Base-by-base conservation (phyloP, 1,140 invertebrate genomes). In the Tetramorium alpestre region DNA sequence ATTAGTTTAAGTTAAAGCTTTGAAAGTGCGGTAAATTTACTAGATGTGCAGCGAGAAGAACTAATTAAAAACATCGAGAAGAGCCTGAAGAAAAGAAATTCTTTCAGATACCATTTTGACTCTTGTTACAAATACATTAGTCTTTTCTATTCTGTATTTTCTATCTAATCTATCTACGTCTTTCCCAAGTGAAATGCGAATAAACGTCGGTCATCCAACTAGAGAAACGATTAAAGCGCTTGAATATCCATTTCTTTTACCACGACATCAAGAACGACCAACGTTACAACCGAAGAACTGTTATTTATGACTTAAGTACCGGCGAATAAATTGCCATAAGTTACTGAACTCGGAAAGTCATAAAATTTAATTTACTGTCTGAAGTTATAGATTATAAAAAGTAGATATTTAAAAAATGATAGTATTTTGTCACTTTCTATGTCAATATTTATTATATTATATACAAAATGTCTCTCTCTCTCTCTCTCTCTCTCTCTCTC, bases 201-300 rank as follows among this genome's bases (percentile, higher is more conserved):
- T 47, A 60, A 81, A 84, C 47, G 51, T 60, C 28, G 28, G 41
- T 75, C n/a, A 75, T 73, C 33, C 54, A 38, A 62, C 51, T 38
- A 82, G 41, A 73, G 62, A 82, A 82, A 18, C 67, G 41, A 73
- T 84, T 75, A 84, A 84, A 73, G 13, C 28, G 7, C 69, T 47
- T 60, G 18, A 84, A 84, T 62, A 75, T 49, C 25, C 0, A 75
- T 60, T 58, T 84, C 54, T 62, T 75, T 75, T 56, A 60, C 47
- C 33, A n/a, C 13, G 47, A 80, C 60, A 67, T 78, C 58, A 25
- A 22, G 13, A 25, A 49, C 25, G 18, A 22, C n/a, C 13, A 49
- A 60, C n/a, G 18, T 84, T 84, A 73, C 38, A 60, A 22, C 51
- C 41, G n/a, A 49, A 28, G 4, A 47, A 62, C 54, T 49, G 8